These are phyloP conservation scores for Zaprionus lineosus DNA, from an alignment of 2,888 invertebrate genomes.

Conservation along the genomic window DNA sequence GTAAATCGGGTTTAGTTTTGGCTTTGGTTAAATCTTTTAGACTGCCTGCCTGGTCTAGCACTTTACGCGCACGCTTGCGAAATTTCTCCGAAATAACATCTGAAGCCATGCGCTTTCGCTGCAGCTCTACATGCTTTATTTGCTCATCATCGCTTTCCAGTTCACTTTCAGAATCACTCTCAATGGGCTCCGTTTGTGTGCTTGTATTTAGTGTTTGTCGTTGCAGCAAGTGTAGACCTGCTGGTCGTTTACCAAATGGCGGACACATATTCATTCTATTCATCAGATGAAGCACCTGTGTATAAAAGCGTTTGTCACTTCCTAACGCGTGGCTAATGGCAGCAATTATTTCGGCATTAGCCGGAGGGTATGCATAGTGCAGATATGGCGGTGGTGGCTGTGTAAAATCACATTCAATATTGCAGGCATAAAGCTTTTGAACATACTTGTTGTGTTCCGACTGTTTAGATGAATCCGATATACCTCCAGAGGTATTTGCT, in stretches of 20 bases:
- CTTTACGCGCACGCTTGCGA: conserved; percentile 69
- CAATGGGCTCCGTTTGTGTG: conserved; percentile 74
- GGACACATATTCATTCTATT: conserved; percentile 95
- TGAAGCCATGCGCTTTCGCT: conserved; percentile 37
- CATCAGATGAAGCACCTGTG: conserved; percentile 94
- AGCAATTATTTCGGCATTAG: conserved; percentile 88
- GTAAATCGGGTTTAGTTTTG: background rate
- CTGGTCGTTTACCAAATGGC: conserved; percentile 86
- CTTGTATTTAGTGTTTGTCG: conserved; percentile 20
- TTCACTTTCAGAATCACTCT: conserved; percentile 71
- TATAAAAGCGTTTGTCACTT: conserved; percentile 91
- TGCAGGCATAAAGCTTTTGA: conserved; percentile 85
- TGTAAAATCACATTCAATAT: conserved; percentile 86
- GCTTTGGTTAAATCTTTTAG: background rate
- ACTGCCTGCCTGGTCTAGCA: conserved; percentile 51
- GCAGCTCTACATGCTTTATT: background rate
- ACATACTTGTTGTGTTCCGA: conserved; percentile 83
- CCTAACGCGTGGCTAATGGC: conserved; percentile 91
- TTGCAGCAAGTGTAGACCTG: conserved; percentile 4
- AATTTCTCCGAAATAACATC: conserved; percentile 51
- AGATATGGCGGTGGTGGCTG: conserved; percentile 90
- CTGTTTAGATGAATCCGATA: conserved; percentile 73
- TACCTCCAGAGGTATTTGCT: background rate
- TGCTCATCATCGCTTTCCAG: conserved; percentile 80
- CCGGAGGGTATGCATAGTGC: conserved; percentile 91